phyloP scores from a whole-genome alignment of 1,140 invertebrate species.

The Drosophila dunni region DNA sequence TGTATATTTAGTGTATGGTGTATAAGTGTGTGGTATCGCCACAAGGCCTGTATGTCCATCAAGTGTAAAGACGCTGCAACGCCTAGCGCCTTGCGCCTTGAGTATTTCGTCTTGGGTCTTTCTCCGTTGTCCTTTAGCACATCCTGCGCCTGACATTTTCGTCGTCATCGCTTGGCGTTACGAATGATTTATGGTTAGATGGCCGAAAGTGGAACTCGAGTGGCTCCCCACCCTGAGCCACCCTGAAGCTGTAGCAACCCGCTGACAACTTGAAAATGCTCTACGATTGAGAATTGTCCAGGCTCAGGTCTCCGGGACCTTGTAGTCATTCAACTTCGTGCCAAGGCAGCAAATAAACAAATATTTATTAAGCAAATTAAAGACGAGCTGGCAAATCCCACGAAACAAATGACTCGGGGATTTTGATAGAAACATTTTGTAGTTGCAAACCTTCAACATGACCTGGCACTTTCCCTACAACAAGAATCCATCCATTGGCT shows the following conservation, averaged over 20 bases:
- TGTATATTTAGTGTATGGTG: constrained; percentile 17
- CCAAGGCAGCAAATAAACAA: constrained; percentile 51
- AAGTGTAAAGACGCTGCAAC: constrained; percentile 65
- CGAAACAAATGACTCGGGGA: constrained; percentile 72
- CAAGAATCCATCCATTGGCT: constrained; percentile 22
- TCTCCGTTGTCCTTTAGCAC: constrained; percentile 51
- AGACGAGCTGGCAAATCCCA: constrained; percentile 70
- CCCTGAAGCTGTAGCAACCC: neutral
- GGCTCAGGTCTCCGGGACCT: constrained; percentile 1
- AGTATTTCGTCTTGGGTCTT: neutral
- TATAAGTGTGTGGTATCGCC: constrained; percentile 44
- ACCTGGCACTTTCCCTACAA: constrained; percentile 52
- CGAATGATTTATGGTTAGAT: constrained; percentile 67
- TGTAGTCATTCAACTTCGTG: neutral
- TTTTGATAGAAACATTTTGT: constrained; percentile 38
- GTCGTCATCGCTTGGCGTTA: constrained; percentile 60
- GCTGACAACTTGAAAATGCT: constrained; percentile 50
- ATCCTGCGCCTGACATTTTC: constrained; percentile 71
- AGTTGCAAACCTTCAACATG: constrained; percentile 33
- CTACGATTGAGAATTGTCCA: constrained; percentile 79
- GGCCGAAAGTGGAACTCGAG: constrained; percentile 57
- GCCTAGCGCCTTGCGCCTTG: constrained; percentile 35
- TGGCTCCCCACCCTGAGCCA: constrained; percentile 20
- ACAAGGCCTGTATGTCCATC: constrained; percentile 72
- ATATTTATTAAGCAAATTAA: constrained; percentile 82